A percentile compares a stretch with the other conserved stretches of the same genome.
Conservation (phyloP, 2,113 vertebrate species). For the Clupea harengus region DNA sequence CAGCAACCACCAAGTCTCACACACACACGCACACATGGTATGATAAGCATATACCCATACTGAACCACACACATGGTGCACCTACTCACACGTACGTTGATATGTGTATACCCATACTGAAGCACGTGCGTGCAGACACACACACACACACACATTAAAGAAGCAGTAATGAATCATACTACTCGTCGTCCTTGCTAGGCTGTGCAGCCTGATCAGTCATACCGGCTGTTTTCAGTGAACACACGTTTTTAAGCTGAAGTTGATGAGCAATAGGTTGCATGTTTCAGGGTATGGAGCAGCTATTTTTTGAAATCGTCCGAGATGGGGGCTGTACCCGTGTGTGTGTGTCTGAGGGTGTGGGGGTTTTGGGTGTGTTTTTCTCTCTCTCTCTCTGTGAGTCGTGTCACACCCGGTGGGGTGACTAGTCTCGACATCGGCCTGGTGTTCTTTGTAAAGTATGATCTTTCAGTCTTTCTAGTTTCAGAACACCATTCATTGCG, state of each 20-base stretch:
- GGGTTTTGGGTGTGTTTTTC: constrained; percentile 21
- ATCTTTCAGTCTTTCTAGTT: background rate
- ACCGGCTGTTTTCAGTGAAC: constrained; percentile 5
- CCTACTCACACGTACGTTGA: no score
- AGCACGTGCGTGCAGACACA: constrained; percentile 41
- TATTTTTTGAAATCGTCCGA: background rate
- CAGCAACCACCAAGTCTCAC: no score
- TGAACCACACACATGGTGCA: background rate
- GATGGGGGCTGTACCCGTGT: constrained; percentile 15
- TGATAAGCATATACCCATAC: background rate
- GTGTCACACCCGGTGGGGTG: background rate
- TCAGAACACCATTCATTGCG: background rate
- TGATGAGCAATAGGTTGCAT: background rate
- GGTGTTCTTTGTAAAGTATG: background rate
- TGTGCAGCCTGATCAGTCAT: background rate
- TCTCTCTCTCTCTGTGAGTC: constrained; percentile 16
- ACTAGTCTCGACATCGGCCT: background rate
- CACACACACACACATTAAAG: background rate
- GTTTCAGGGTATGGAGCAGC: background rate
- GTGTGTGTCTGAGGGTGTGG: constrained; percentile 48
- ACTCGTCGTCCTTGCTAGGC: background rate
- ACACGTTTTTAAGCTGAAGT: constrained; percentile 19
- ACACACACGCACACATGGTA: background rate
- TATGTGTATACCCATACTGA: constrained; percentile 1
- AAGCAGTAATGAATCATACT: constrained; percentile 42